Base-by-base conservation (phyloP, 37 sponge, comb jelly and placozoan species). In the Bolinopsis microptera region DNA sequence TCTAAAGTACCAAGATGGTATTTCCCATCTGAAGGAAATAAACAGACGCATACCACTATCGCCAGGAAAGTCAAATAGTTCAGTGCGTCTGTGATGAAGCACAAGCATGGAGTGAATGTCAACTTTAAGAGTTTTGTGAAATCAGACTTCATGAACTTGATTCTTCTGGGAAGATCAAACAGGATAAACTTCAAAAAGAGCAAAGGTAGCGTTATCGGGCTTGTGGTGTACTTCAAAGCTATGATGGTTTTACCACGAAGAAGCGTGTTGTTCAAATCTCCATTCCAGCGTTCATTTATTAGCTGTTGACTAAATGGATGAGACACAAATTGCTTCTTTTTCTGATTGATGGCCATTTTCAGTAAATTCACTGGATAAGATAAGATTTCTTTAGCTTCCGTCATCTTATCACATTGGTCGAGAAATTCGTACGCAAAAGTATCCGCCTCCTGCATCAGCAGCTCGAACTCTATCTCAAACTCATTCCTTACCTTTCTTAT, bases 51-150 rank as follows among this genome's bases (percentile, higher is more conserved):
- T 30, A 86, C 61, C 30, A 86, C 3, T 38, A 86, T 22, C 27
- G 61, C 30, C 61, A 86, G 61, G 30, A 86, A 34, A 1, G 23
- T 86, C 25, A 86, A 41, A 30, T 86, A 86, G 61, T 86, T 86
- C 13, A 41, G 61, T 48, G 61, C 13, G 13, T 48, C 61, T 18
- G 61, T 48, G 9, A 48, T 5, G 5, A 48, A 48, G 13, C 61
- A 48, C 13, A 48, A 13, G 5, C 61, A 13, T 48, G 61, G 61
- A 48, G 61, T 48, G 61, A 18, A 48, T 48, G 13, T 5, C 9
- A 48, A 48, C 61, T 13, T 48, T 13, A 48, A 48, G 9, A 48
- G 61, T 18, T 48, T 13, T 48, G 61, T 48, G 13, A 48, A 48
- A 18, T 48, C 13, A 48, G 61, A 48, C 13, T 48, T 13, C 61